Base-by-base conservation (phyloP, 2,888 invertebrate genomes). In the Tromatobia lineatoria region DNA sequence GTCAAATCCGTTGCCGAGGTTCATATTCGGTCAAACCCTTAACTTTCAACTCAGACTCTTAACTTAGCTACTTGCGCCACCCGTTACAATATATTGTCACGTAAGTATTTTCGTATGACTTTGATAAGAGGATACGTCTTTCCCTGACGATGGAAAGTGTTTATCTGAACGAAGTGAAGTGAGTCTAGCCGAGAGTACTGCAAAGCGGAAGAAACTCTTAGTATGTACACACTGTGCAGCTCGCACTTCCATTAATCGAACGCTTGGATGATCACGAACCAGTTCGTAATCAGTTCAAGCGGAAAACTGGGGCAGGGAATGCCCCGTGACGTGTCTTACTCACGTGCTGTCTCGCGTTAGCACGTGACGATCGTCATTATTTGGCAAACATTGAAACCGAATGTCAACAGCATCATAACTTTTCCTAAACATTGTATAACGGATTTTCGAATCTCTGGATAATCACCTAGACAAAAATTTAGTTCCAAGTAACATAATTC, bases 201-300 rank as follows among this genome's bases (percentile, higher is more conserved):
- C 80, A 61, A 73, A 79, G 77, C 86, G 86, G 86, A 89, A 87
- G 85, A 87, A 87, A 88, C 88, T 85, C 88, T 86, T 85, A 85
- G 83, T 82, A 70, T 66, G 78, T 73, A 57, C 47, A 61, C 69
- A 13, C n/a, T n/a, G 50, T 61, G 59, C 34, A 23, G 59, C 20
- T 38, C 85, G 73, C 83, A 74, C 82, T 85, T 83, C 87, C 88
- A 88, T 88, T 90, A 88, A 91, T 91, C 90, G 86, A 92, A 92
- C 91, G 92, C 90, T 91, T 92, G 91, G 92, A 92, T 91, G 91
- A 86, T 89, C 92, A 90, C 90, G 88, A 92, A 92, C 92, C 92
- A 91, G 92, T 92, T 92, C 90, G 89, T 88, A 88, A 91, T 91
- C 89, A 91, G 91, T 90, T 91, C 88, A 90, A 90, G 90, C 90